These are phyloP conservation scores for Pholis gunnellus DNA, from an alignment of 2,113 vertebrate genomes.

Conservation along the genomic window DNA sequence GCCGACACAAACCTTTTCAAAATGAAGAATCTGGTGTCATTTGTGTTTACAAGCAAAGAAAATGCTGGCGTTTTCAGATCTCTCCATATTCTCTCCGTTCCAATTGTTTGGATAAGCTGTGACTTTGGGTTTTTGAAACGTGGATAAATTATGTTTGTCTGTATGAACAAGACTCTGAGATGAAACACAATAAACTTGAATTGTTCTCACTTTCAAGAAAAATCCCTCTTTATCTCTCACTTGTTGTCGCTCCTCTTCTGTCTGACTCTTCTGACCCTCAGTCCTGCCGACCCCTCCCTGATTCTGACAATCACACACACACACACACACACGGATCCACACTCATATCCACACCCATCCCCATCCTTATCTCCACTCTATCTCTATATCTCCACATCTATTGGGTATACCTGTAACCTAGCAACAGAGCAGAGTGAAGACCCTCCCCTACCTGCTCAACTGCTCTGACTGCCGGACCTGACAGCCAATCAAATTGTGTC, in stretches of 20 bases:
- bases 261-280: conserved; percentile 51
- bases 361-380: conserved; percentile 79
- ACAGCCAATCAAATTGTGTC: conserved; percentile 71
- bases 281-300: conserved; percentile 49
- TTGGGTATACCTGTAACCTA: conserved; percentile 88
- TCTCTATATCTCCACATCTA: conserved; percentile 82
- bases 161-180: conserved; percentile 11
- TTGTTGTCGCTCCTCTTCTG: conserved; percentile 35
- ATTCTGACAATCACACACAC: conserved; percentile 39
- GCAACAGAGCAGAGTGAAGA: conserved; percentile 84
- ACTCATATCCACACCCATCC: conserved; percentile 69
- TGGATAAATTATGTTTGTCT: conserved; percentile 39
- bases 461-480: conserved; percentile 73
- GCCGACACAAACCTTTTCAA: neutral
- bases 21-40: neutral
- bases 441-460: conserved; percentile 81
- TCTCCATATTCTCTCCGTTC: conserved; percentile 14
- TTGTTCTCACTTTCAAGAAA: conserved; percentile 39
- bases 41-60: neutral
- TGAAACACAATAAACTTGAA: conserved; percentile 18
- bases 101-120: conserved; percentile 31
- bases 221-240: conserved; percentile 47
- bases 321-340: conserved; percentile 9
- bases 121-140: conserved; percentile 24
- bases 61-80: conserved; percentile 6